phyloP scores from a whole-genome alignment of 1,140 invertebrate species.

The Hyposmocoma kahamanoa region DNA sequence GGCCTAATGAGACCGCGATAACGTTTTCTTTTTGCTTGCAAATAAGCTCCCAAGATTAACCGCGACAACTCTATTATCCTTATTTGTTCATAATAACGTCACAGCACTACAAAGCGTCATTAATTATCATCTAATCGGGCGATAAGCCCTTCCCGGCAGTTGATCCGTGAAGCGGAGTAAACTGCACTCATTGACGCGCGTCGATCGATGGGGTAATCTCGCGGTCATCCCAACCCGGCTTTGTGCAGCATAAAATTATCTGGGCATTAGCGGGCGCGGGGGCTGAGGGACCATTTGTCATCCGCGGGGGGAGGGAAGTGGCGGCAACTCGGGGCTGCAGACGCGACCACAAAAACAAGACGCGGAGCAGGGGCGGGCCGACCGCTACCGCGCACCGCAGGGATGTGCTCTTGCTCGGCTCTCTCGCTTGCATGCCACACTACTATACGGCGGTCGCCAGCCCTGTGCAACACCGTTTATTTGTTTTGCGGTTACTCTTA shows the following conservation, averaged over 20 bases:
- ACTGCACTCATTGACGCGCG: conserved; percentile 51
- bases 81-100: conserved; percentile 2
- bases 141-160: conserved; percentile 41
- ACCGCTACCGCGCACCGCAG: conserved; percentile 29
- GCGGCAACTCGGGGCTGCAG: conserved; percentile 70
- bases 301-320: conserved; percentile 47
- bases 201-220: conserved; percentile 52
- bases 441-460: too few species aligned
- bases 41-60: background rate
- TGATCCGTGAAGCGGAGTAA: conserved; percentile 46
- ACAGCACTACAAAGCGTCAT: background rate
- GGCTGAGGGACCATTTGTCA: conserved; percentile 66
- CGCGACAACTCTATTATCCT: too few species aligned
- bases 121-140: conserved; percentile 33
- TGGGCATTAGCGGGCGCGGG: conserved; percentile 50
- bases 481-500: too few species aligned
- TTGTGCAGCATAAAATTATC: conserved; percentile 63
- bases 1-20: too few species aligned
- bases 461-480: too few species aligned
- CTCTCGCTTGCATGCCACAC: too few species aligned
- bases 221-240: conserved; percentile 46
- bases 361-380: conserved; percentile 43
- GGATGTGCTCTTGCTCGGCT: too few species aligned
- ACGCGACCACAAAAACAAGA: conserved; percentile 67
- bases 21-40: too few species aligned